A percentile compares a stretch with the other conserved stretches of the same genome.
phyloP scores from a whole-genome alignment of 2,797 vertebrate genomes.

The Diplodus sargus region DNA sequence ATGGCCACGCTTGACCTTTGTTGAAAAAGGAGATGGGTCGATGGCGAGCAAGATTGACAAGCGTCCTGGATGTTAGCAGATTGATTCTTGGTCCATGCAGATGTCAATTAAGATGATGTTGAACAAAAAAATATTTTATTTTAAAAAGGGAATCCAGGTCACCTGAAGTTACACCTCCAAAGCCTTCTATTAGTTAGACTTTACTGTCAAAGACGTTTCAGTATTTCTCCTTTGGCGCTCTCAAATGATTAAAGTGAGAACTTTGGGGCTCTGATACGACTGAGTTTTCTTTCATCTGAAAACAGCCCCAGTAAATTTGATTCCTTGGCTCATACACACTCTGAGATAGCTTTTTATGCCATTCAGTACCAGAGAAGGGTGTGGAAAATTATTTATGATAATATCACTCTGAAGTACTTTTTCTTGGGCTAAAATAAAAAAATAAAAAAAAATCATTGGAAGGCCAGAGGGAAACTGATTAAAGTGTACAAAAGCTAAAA shows the following conservation, averaged over 20 bases:
- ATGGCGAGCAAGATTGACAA: no score
- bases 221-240: background rate
- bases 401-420: background rate
- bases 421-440: background rate
- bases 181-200: background rate
- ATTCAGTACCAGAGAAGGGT: background rate
- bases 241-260: background rate
- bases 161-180: background rate
- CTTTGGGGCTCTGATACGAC: background rate
- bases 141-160: background rate
- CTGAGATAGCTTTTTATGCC: background rate
- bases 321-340: background rate
- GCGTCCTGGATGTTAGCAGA: background rate
- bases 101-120: background rate
- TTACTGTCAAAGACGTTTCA: constrained; percentile 18
- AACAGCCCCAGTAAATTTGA: constrained; percentile 15
- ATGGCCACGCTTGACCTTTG: background rate
- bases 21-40: no score
- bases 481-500: background rate
- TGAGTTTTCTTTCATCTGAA: background rate
- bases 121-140: no score
- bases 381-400: background rate
- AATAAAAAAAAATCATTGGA: background rate
- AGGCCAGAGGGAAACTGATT: background rate
- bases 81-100: background rate